A percentile compares a stretch with the other conserved stretches of the same genome.
phyloP scores from a whole-genome alignment of 2,113 vertebrate species.

The Motacilla tschutschensis region DNA sequence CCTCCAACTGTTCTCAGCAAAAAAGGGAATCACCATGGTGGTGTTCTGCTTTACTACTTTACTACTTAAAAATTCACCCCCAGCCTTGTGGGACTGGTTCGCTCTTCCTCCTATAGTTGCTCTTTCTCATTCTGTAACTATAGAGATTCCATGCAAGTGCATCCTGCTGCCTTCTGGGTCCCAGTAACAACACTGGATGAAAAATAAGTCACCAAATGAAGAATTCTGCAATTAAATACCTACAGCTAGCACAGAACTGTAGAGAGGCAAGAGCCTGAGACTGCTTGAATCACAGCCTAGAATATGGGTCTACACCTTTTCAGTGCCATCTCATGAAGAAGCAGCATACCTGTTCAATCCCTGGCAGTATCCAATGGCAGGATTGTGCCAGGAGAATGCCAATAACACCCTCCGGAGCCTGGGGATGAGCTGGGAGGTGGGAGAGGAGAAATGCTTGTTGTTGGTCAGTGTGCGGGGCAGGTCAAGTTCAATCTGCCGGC shows the following conservation, averaged over 20 bases:
- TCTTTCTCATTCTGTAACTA: not conserved
- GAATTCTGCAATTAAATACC: not conserved
- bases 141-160: not conserved
- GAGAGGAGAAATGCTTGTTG: conserved; percentile 88
- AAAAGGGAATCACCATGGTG: not conserved
- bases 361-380: conserved; percentile 91
- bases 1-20: not conserved
- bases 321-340: not conserved
- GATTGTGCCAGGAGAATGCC: conserved; percentile 94
- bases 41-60: not conserved
- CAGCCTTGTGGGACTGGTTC: not conserved
- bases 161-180: not conserved
- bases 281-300: not conserved
- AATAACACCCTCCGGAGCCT: conserved; percentile 86
- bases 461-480: conserved; percentile 89
- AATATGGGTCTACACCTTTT: not conserved
- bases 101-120: not conserved
- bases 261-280: not conserved
- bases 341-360: conserved; percentile 85
- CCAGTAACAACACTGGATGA: not conserved
- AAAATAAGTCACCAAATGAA: not conserved
- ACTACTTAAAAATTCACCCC: not conserved
- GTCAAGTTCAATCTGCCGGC: conserved; percentile 92
- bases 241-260: not conserved
- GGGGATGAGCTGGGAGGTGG: conserved; percentile 80